phyloP scores from a whole-genome alignment of 1,140 invertebrate genomes.

The Drosophila pruinosa region DNA sequence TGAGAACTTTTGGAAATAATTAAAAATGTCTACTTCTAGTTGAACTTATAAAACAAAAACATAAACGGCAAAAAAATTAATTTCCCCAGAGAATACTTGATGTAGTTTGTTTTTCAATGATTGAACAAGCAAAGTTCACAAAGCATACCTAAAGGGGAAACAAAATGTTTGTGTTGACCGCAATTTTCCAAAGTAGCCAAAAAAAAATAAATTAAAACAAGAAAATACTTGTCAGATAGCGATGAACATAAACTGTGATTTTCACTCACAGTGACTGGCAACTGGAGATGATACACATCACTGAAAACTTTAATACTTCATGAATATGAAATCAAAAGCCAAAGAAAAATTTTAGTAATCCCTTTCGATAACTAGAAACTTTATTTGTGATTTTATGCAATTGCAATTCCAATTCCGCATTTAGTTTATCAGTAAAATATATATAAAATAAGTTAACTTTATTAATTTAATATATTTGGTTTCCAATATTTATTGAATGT shows the following conservation, averaged over 20 bases:
- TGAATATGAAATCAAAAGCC: too few relatives aligned
- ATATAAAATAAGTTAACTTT: too few relatives aligned
- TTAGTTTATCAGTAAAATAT: too few relatives aligned
- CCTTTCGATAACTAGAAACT: too few relatives aligned
- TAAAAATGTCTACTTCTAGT: constrained; percentile 14
- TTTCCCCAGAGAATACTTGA: constrained; percentile 10
- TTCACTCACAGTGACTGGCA: constrained; percentile 6
- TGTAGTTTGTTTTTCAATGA: constrained; percentile 1
- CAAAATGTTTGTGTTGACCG: constrained; percentile 30
- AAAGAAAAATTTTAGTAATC: too few relatives aligned
- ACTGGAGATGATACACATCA: too few relatives aligned
- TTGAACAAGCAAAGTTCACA: constrained; percentile 11
- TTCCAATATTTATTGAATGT: neutral
- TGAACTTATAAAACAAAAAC: neutral
- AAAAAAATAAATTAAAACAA: neutral
- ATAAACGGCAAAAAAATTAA: neutral
- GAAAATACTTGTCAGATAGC: constrained; percentile 8
- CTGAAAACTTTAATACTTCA: too few relatives aligned
- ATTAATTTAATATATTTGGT: neutral
- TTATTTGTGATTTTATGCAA: too few relatives aligned
- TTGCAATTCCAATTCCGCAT: too few relatives aligned
- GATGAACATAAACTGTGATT: constrained; percentile 21
- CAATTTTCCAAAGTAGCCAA: constrained; percentile 37
- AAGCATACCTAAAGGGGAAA: neutral
- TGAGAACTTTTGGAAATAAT: constrained; percentile 2